Base-by-base conservation (phyloP, 2,888 invertebrate species). In the Gastracanthus pulcherrimus region DNA sequence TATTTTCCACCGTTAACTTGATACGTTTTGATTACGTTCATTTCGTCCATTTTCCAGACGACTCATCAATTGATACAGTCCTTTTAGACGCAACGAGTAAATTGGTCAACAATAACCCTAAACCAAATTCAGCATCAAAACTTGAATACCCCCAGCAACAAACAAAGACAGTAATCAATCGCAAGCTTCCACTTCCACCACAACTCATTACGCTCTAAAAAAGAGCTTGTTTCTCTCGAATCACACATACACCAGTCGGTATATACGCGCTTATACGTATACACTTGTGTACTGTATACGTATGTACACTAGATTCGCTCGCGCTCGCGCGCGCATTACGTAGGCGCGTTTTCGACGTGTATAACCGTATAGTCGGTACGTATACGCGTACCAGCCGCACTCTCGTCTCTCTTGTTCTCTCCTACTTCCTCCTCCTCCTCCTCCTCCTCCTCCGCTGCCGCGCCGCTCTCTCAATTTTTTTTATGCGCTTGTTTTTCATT, bases 371-470 rank as follows among this genome's bases (percentile, higher is more conserved):
- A 67, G 26, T 45, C 19, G 31, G 34, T 34, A 29, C 16, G 19
- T 69, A 38, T 69, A 58, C 48, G 34, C 23, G 58, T 76, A 45
- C 62, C 64, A 69, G 58, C 45, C 76, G 71, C 64, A 66, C 76
- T 71, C 81, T 58, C 81, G 71, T 76, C 76, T 66, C 80, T 80
- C 80, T 76, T 70, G 70, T 80, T 76, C 70, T 76, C 75, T 72
- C 72, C 72, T 34, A 71, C 72, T 72, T 72, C 70, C 70, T 77
- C 19, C 60, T 77, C 78, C 36, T 34, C 62, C 36, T 31, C 45
- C 36, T 60, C 26, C 38, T 55, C 38, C 45, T 58, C 55, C 45
- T 11, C 34, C 3, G 48, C 36, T 34, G 6, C 38, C 13, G 11
- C 36, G 3, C n/a, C 13, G n/a, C 64, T 58, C 48, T 19, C 67